These are phyloP conservation scores for Cheirogaleus major DNA, from an alignment of 2,797 vertebrate species.

Conservation along the genomic window DNA sequence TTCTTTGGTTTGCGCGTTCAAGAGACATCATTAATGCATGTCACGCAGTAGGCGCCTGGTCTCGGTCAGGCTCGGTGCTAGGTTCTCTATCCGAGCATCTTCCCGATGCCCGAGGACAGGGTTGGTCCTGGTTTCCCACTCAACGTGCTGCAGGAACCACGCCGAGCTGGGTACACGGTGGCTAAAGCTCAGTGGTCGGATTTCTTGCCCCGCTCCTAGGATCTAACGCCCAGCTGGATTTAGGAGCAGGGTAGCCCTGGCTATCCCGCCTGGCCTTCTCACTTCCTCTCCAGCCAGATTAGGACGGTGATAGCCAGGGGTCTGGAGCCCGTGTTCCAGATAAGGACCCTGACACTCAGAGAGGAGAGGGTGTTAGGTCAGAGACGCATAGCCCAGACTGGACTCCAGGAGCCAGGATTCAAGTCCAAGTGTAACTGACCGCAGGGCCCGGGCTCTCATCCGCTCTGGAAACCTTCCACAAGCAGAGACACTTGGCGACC, in stretches of 20 bases:
- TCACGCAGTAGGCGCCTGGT: accelerated
- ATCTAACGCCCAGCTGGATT: accelerated
- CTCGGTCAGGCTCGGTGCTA: background rate
- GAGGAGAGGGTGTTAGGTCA: background rate
- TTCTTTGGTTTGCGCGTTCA: background rate
- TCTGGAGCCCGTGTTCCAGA: background rate
- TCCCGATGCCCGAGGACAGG: background rate
- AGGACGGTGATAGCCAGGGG: background rate
- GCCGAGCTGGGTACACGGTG: background rate
- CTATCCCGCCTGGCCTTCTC: background rate
- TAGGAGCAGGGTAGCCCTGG: background rate
- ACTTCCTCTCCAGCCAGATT: too few species aligned
- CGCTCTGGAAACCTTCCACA: background rate
- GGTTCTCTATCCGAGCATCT: background rate
- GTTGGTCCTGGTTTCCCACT: background rate
- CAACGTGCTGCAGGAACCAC: background rate
- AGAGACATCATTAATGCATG: too few species aligned
- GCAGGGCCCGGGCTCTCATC: background rate
- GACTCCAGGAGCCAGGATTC: background rate
- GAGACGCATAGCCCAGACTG: background rate
- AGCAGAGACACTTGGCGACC: background rate
- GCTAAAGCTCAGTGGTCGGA: background rate
- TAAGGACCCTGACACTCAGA: background rate
- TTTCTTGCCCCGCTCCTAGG: background rate
- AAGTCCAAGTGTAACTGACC: background rate